Evolutionary conservation across 2,888 invertebrate species (phyloP).

Genomic region (Spicauda simplicius): DNA sequence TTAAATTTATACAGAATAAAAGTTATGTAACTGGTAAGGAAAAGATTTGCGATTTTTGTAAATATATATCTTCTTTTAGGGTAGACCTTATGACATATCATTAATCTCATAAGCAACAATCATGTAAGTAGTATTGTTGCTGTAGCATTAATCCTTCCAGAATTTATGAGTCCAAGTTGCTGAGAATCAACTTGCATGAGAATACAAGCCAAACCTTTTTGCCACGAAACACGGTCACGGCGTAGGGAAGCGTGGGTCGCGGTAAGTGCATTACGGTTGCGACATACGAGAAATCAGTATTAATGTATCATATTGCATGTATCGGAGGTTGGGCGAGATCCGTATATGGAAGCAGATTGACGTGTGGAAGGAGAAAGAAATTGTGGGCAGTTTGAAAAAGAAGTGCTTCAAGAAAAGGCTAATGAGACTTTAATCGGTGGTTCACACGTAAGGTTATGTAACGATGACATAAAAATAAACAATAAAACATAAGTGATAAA

Average conservation of each 20-base stretch:
- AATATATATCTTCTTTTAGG: too few relatives aligned
- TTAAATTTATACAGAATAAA: too few relatives aligned
- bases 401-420: conserved; percentile 11
- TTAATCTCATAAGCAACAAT: too few relatives aligned
- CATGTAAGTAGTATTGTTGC: too few relatives aligned
- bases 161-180: conserved; percentile 16
- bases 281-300: conserved; percentile 41
- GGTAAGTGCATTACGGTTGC: conserved; percentile 38
- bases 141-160: neutral
- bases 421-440: conserved; percentile 10
- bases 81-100: too few relatives aligned
- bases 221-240: conserved; percentile 34
- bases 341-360: conserved; percentile 50
- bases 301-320: conserved; percentile 56
- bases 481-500: neutral
- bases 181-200: conserved; percentile 10
- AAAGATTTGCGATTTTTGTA: too few relatives aligned
- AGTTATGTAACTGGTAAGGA: too few relatives aligned
- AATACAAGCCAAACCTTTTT: conserved; percentile 26
- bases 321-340: conserved; percentile 49
- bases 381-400: conserved; percentile 24
- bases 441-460: conserved; percentile 9
- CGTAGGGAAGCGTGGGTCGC: conserved; percentile 34
- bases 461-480: neutral
- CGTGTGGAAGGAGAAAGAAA: conserved; percentile 39